Base-by-base conservation (phyloP, 2,888 invertebrate species). In the Lucinisca nassula region DNA sequence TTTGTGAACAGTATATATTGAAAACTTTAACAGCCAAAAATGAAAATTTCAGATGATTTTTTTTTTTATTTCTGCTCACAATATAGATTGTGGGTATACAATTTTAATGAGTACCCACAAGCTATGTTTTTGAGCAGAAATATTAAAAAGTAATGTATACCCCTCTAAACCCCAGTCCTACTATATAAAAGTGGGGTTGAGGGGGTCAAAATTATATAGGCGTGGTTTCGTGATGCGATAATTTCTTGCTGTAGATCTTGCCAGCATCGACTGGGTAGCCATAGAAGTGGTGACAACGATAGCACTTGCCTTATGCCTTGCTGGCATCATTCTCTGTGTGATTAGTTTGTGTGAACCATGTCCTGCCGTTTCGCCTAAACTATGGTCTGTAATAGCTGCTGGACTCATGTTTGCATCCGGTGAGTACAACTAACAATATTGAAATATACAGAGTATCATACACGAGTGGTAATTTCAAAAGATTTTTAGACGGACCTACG, bases 321-420 rank as follows among this genome's bases (percentile, higher is more conserved):
- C 55, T 10, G 83, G 79, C 12, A 67, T 82, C 0, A 30, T 73
- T 21, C 8, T 85, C n/a, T 58, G 58, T 1, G 30, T 51, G 1
- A 30, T 61, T 37, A 77, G 73, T 37, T 32, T 80, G 6, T 82
- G 45, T 21, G 37, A 75, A 6, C 45, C 74, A 3, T 51, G 45
- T n/a, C 24, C 70, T 2, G 38, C 37, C 1, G 30, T 32, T 4
- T 45, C 55, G 1, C 37, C 73, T 12, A 88, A 79, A 82, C 27
- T 77, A 27, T 49, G 76, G 51, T 24, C 79, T 0, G 67, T 72
- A 0, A n/a, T 88, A 1, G 82, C 82, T 3, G 79, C 88, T 21
- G 82, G 55, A 30, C 51, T 21, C 38, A 82, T 84, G 76, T 24
- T 88, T 27, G 21, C 82, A 4, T 88, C 88, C 35, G 82, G 88